phyloP scores from a whole-genome alignment of 2,888 invertebrate genomes.

The Nephrotoma flavescens region DNA sequence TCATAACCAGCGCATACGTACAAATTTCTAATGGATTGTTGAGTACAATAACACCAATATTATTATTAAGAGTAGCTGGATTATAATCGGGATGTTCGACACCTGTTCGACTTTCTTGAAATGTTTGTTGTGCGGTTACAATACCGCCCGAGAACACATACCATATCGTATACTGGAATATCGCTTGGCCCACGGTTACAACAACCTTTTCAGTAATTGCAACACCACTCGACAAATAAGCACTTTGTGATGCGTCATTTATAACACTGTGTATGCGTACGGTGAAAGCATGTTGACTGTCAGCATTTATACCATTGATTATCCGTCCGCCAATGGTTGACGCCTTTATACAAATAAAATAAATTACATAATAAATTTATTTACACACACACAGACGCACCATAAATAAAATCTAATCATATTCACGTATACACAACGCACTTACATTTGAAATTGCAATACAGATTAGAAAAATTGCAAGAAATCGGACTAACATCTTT shows the following conservation, averaged over 20 bases:
- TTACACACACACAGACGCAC: too few relatives aligned
- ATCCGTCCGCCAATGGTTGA: not conserved
- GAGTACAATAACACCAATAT: not conserved
- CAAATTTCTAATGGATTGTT: not conserved
- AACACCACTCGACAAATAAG: not conserved
- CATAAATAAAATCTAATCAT: not conserved
- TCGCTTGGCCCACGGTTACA: not conserved
- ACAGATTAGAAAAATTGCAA: not conserved
- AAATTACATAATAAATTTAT: not conserved
- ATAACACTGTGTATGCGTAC: not conserved
- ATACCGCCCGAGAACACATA: not conserved
- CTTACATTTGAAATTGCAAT: not conserved
- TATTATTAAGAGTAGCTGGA: not conserved
- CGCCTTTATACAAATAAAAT: not conserved
- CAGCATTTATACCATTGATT: not conserved
- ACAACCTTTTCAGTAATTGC: not conserved
- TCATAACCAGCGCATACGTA: not conserved
- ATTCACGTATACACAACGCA: not conserved
- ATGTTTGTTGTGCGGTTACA: not conserved
- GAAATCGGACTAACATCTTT: not conserved
- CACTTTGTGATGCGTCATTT: not conserved
- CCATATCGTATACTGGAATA: not conserved
- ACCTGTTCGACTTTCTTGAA: not conserved
- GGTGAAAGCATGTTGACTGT: not conserved
- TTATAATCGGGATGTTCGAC: not conserved